Base-by-base conservation (phyloP, 1,140 invertebrate species). In the Scylla paramamosain region DNA sequence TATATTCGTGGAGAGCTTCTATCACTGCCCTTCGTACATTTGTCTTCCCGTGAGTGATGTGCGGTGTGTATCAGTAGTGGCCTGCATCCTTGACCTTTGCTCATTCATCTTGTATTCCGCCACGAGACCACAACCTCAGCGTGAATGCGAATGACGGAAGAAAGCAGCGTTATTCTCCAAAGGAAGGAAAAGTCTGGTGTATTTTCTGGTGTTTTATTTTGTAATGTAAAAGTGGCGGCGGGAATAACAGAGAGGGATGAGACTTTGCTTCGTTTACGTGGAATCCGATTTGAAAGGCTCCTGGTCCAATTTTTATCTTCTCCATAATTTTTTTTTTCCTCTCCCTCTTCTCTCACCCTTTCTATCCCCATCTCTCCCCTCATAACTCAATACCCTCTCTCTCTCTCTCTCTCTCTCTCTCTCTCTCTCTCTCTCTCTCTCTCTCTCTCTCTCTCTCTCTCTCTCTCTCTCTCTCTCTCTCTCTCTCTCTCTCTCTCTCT, bases 401-500 rank as follows among this genome's bases (percentile, higher is more conserved):
- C 59, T 20, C 59, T 67, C 20, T 67, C 59, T 20, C 20, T 20
- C 20, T 25, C 59, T 67, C 20, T 67, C 59, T 67, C 59, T 67
- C 10, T 67, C 20, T 67, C 59, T 20, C 10, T 67, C 59, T 67
- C 59, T 67, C 10, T 67, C 59, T 67, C 10, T 67, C 59, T 67
- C 10, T 67, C 59, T 10, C 10, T 67, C 59, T 67, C 10, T 67
- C 20, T 67, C 10, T 67, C 59, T 67, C 10, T 67, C 10, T 67
- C 59, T 67, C 10, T 67, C 59, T 67, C 10, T 77, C 67, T 77
- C 20, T 77, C 67, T n/a, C n/a, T 77, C 20, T 77, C n/a, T 77
- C 67, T 77, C 67, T 77, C 67, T 77, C 67, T 77, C 67, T 77
- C 67, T 77, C 67, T 77, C 67, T 77, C 67, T 77, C 67, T 77